phyloP scores from a whole-genome alignment of 1,140 invertebrate species.

The Ostrea edulis region DNA sequence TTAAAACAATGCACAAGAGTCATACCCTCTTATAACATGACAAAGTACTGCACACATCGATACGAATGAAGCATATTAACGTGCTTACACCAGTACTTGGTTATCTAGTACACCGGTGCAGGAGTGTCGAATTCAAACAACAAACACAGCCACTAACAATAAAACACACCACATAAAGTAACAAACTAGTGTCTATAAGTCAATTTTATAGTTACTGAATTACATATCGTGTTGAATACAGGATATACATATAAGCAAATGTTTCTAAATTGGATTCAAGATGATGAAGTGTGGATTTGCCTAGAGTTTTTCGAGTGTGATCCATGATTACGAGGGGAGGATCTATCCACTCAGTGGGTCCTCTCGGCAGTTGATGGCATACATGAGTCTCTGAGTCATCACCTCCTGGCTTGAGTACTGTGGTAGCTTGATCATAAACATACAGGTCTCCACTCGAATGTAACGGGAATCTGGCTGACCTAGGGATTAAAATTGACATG shows the following conservation, averaged over 20 bases:
- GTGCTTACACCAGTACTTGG: not conserved
- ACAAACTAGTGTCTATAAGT: not conserved
- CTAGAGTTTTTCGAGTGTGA: not conserved
- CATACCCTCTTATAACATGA: not conserved
- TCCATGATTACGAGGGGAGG: slow-evolving; percentile 3
- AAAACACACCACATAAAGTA: not conserved
- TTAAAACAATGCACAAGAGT: not conserved
- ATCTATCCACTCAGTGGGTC: slow-evolving; percentile 78
- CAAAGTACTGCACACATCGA: not conserved
- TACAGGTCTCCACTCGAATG: slow-evolving; percentile 79
- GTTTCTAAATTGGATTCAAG: not conserved
- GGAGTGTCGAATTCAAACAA: not conserved
- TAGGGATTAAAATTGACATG: slow-evolving; percentile 53
- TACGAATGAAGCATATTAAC: not conserved
- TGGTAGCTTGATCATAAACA: slow-evolving; percentile 80
- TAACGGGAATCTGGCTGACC: slow-evolving; percentile 75
- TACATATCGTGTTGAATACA: not conserved
- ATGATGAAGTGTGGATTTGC: not conserved
- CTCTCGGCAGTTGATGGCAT: slow-evolving; percentile 78
- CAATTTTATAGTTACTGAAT: not conserved
- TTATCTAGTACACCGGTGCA: slow-evolving; percentile 24
- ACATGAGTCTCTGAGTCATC: slow-evolving; percentile 76
- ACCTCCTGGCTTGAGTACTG: slow-evolving; percentile 77
- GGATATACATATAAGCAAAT: not conserved
- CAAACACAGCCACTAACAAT: not conserved